Conservation (phyloP, 2,797 vertebrate species). For the Emydoidea blandingii region DNA sequence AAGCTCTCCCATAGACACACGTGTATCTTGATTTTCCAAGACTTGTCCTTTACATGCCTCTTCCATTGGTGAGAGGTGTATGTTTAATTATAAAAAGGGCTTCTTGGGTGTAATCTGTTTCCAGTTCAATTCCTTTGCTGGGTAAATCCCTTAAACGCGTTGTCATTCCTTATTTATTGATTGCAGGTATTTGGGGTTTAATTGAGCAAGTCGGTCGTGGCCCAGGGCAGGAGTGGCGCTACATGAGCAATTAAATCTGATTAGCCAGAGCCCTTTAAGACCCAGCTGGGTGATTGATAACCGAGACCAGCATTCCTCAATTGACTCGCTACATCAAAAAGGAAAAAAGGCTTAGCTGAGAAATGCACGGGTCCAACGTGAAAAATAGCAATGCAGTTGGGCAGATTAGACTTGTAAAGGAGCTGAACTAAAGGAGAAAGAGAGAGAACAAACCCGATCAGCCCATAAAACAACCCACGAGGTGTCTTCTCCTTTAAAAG, state of each 20-base stretch:
- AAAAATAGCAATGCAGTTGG: slow-evolving; percentile 72
- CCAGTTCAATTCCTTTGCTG: slow-evolving; percentile 77
- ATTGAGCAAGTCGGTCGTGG: slow-evolving; percentile 86
- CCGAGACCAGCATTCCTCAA: slow-evolving; percentile 85
- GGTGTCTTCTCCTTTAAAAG: slow-evolving; percentile 55
- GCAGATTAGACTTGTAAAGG: slow-evolving; percentile 74
- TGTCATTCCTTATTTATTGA: slow-evolving; percentile 85
- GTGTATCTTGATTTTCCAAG: neutral
- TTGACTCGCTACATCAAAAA: slow-evolving; percentile 84
- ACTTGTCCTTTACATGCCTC: neutral
- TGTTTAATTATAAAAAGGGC: slow-evolving; percentile 75
- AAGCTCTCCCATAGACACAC: neutral
- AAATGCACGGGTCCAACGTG: slow-evolving; percentile 57
- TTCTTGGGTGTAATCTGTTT: slow-evolving; percentile 77
- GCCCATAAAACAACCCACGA: slow-evolving; percentile 48
- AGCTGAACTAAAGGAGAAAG: slow-evolving; percentile 22
- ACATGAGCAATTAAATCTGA: slow-evolving; percentile 89
- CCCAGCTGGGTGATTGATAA: slow-evolving; percentile 90
- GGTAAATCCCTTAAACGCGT: slow-evolving; percentile 81
- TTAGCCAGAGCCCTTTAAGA: slow-evolving; percentile 86
- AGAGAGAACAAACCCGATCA: slow-evolving; percentile 24
- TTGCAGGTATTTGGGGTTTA: slow-evolving; percentile 86
- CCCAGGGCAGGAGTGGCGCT: slow-evolving; percentile 85
- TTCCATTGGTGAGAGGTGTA: slow-evolving; percentile 66
- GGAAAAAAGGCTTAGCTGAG: slow-evolving; percentile 60